Evolutionary conservation across 2,797 vertebrate species (phyloP), one percentile per base, ranked within the genome.

Genomic region (Parotocinclus haroldoi): DNA sequence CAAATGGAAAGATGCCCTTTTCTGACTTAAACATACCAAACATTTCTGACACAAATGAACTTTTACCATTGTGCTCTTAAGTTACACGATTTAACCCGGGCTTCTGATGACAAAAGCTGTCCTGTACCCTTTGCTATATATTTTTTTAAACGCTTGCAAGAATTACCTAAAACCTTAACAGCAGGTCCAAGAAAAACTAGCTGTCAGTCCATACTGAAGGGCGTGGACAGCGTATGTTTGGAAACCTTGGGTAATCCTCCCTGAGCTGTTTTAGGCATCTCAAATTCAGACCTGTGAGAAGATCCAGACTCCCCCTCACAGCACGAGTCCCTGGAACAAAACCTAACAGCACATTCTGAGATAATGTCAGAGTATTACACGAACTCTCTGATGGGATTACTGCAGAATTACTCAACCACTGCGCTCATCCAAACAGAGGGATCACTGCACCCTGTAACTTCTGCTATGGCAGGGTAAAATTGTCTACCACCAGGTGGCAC

Each of bases 401-500:
- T n/a, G 18, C 61, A 46, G 27, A 27, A 27, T 27, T 27, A 27
- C 27, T 27, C 27, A 27, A 5, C 2, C 2, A 27, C 27, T 27
- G 27, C 27, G 27, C 5, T 27, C 27, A 27, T 27, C 27, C 27
- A 27, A 2, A 27, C 27, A 27, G 27, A 27, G 27, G 27, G 27
- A 27, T 27, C 27, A 27, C 27, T 27, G 27, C 27, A 27, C 1
- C 7, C 27, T 14, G 37, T 10, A 40, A 59, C 7, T 14, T 52
- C 44, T 58, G 17, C 7, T 51, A 54, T 10, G 18, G 13, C 51
- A 10, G 39, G 59, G 55, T 14, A 27, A 38, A 58, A 16, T 7
- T 17, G 46, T 8, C 49, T 51, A 54, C 78, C 80, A 78, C 65
- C 59, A 72, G 80, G 74, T 73, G 80, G 71, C 73, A 73, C 65